phyloP scores from a whole-genome alignment of 2,888 invertebrate genomes.

The Spisula subtruncata region DNA sequence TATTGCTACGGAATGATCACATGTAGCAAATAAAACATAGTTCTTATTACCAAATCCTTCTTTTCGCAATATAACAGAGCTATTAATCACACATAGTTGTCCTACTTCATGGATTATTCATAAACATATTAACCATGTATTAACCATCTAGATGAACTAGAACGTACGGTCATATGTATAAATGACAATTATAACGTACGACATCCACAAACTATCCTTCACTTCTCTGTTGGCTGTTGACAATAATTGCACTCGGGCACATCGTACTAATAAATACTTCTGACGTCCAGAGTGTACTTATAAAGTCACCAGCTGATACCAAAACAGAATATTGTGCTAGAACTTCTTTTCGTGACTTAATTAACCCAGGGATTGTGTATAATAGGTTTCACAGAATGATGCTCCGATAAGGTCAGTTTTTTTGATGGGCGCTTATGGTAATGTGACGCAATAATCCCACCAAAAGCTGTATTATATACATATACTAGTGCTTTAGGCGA shows the following conservation, averaged over 20 bases:
- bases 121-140: not conserved
- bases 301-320: conserved; percentile 13
- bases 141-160: not conserved
- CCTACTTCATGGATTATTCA: not conserved
- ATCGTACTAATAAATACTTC: not conserved
- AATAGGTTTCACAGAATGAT: not conserved
- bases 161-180: not conserved
- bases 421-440: not conserved
- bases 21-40: not conserved
- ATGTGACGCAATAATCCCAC: not conserved
- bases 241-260: not conserved
- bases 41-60: not conserved
- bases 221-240: not conserved
- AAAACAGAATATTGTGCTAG: not conserved
- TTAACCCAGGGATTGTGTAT: not conserved
- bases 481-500: too few relatives aligned
- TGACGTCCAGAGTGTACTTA: not conserved
- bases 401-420: not conserved
- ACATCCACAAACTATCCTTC: not conserved
- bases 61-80: not conserved
- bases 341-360: not conserved
- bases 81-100: conserved; percentile 1
- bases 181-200: conserved; percentile 10
- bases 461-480: too few relatives aligned
- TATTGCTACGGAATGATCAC: too few relatives aligned